phyloP scores from a whole-genome alignment of 1,140 invertebrate genomes.

The Ganaspis sp. region DNA sequence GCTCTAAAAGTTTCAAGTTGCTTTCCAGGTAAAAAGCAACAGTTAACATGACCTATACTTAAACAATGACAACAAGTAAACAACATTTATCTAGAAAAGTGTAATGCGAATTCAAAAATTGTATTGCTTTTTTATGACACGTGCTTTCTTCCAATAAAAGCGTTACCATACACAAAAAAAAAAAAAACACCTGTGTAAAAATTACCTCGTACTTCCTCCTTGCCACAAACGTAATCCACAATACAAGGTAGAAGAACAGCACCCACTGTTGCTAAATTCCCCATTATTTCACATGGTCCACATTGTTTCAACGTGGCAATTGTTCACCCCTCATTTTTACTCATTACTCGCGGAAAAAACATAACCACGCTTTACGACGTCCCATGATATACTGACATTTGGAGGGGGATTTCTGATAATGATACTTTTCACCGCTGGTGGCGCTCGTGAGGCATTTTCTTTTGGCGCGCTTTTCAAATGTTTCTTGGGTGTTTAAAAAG shows the following conservation, averaged over 20 bases:
- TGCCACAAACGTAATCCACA: constrained; percentile 68
- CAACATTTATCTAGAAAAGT: not conserved
- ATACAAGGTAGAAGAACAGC: constrained; percentile 64
- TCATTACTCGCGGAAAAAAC: constrained; percentile 38
- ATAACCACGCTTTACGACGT: constrained; percentile 46
- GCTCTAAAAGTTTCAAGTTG: constrained; percentile 1
- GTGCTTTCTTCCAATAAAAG: constrained; percentile 11
- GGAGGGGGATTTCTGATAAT: not conserved
- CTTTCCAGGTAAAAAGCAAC: not conserved
- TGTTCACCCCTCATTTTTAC: constrained; percentile 42
- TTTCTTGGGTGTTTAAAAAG: too few species aligned
- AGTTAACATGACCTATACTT: not conserved
- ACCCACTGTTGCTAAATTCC: constrained; percentile 69
- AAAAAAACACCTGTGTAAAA: not conserved
- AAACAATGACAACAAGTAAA: not conserved
- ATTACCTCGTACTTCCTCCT: constrained; percentile 65
- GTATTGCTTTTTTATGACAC: not conserved
- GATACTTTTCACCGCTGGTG: not conserved
- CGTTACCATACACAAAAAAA: constrained; percentile 1
- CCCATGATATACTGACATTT: constrained; percentile 58
- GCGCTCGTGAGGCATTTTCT: not conserved
- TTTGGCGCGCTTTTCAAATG: not conserved
- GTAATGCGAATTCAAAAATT: not conserved
- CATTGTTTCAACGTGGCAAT: constrained; percentile 65
- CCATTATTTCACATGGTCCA: constrained; percentile 66